Conservation (phyloP, 2,888 invertebrate species). For the Hypomecis punctinalis region DNA sequence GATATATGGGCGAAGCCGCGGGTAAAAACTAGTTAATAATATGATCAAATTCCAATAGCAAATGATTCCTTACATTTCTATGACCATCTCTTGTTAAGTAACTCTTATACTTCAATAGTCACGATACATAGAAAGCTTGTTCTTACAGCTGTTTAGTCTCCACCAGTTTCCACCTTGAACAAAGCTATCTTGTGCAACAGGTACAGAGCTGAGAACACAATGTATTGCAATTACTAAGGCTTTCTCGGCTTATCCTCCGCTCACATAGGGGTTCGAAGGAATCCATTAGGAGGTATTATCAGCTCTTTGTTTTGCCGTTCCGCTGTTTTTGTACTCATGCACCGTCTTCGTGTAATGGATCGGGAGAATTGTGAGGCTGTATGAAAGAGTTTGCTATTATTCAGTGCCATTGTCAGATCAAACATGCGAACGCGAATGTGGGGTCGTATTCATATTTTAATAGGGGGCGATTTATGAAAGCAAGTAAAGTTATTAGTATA, state of each 20-base stretch:
- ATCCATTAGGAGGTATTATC: slow-evolving; percentile 47
- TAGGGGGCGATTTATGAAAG: too few species aligned
- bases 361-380: slow-evolving; percentile 12
- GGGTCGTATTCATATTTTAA: too few species aligned
- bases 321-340: slow-evolving; percentile 30
- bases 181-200: slow-evolving; percentile 32
- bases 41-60: too few species aligned
- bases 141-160: not conserved
- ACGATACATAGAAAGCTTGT: not conserved
- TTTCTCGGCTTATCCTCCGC: slow-evolving; percentile 42
- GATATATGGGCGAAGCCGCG: too few species aligned
- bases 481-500: too few species aligned
- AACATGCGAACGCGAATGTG: too few species aligned
- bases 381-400: slow-evolving; percentile 20
- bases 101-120: too few species aligned
- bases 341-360: slow-evolving; percentile 28
- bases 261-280: slow-evolving; percentile 37
- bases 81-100: too few species aligned
- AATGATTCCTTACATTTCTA: too few species aligned
- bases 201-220: slow-evolving; percentile 32
- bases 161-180: slow-evolving; percentile 10
- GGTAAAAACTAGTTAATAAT: too few species aligned
- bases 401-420: slow-evolving; percentile 5
- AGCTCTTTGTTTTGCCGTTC: slow-evolving; percentile 43
- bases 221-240: slow-evolving; percentile 43